Evolutionary conservation across 2,113 vertebrate genomes (phyloP), one percentile per base, ranked within the genome.

Genomic region (Shinisaurus crocodilurus): DNA sequence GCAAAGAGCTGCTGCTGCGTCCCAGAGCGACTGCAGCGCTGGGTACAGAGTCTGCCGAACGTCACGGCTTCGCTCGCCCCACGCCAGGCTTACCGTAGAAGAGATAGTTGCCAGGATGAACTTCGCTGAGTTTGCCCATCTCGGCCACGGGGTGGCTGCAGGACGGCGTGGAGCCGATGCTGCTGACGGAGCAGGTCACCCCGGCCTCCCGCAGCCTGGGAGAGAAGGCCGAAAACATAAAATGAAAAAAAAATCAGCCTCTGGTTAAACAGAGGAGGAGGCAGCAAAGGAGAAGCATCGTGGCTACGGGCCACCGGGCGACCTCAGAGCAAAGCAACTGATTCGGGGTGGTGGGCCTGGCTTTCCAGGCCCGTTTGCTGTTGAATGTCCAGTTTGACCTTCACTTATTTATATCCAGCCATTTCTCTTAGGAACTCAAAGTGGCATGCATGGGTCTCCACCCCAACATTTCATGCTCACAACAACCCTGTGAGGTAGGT

Each of bases 91-190:
- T 91, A 98, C 98, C 98, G 0, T 98, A 98, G 94, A 98, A 98
- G 25, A 97, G 86, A 12, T 98, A 98, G 94, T 98, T 98, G 90
- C 98, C 98, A 8, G 98, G 98, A 92, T 98, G 98, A 79, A 98
- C 94, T 94, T 98, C 98, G 18, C 96, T 98, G 87, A 98, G 97
- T 57, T 93, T 90, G 6, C 92, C 93, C 98, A 98, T 98, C 95
- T 98, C 97, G 8, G 96, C 89, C 69, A 98, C 96, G 0, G 98
- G 98, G 60, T 97, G 97, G 94, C 97, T 98, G 79, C 98, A 98
- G 90, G 98, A 97, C 0, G 98, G 98, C 0, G 98, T 98, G 94
- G 98, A 98, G 83, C 98, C 98, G 27, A 98, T 98, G 96, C 97
- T 98, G 92, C 97, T 98, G 67, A 97, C 97, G 45, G 94, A 91